phyloP scores from a whole-genome alignment of 2,888 invertebrate genomes.

The Eurytoma californica region DNA sequence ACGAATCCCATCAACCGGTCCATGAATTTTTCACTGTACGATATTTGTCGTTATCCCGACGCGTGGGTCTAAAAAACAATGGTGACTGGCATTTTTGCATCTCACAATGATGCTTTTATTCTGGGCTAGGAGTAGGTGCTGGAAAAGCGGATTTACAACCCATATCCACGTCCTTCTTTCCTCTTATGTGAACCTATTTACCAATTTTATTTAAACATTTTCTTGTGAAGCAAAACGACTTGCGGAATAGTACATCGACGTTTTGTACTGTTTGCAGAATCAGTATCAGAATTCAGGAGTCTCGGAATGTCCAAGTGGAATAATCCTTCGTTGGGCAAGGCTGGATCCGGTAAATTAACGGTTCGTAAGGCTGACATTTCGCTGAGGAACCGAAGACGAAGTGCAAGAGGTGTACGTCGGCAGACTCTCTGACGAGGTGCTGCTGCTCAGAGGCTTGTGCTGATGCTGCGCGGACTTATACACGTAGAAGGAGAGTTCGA shows the following conservation, averaged over 20 bases:
- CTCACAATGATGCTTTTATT: not conserved
- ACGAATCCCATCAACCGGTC: slow-evolving; percentile 55
- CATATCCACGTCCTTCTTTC: too few relatives aligned
- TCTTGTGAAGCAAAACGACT: not conserved
- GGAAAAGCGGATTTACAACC: too few relatives aligned
- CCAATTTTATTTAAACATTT: not conserved
- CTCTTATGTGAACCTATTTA: too few relatives aligned
- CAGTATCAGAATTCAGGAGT: slow-evolving; percentile 6
- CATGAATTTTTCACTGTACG: slow-evolving; percentile 49
- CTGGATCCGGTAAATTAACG: slow-evolving; percentile 57
- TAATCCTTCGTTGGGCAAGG: too few relatives aligned
- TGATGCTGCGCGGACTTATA: slow-evolving; percentile 18
- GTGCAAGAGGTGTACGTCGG: slow-evolving; percentile 48
- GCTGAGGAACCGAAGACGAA: slow-evolving; percentile 17
- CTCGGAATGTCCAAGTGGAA: not conserved
- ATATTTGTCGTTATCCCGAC: slow-evolving; percentile 33
- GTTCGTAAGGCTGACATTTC: slow-evolving; percentile 43
- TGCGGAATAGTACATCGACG: not conserved
- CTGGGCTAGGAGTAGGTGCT: not conserved
- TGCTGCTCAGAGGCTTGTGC: slow-evolving; percentile 20
- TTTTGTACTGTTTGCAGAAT: too few relatives aligned
- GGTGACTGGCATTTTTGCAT: slow-evolving; percentile 4
- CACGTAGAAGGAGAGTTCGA: slow-evolving; percentile 48
- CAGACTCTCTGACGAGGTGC: not conserved
- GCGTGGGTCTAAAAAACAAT: slow-evolving; percentile 5